Conservation (phyloP, 2,797 vertebrate species). For the Xenops minutus region DNA sequence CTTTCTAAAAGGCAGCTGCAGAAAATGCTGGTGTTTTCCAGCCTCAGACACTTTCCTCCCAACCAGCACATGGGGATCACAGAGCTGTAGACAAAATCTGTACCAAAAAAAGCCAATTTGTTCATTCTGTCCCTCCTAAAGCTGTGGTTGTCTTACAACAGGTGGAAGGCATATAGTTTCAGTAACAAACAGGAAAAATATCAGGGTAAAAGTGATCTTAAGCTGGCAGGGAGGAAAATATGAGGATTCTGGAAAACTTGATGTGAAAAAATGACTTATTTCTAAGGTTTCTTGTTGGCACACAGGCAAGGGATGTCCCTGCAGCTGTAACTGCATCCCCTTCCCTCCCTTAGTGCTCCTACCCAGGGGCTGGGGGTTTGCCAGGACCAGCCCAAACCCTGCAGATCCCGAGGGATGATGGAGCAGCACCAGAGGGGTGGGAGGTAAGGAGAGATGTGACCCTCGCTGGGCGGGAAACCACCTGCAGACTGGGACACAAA, state of each 20-base stretch:
- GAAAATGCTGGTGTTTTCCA: slow-evolving; percentile 36
- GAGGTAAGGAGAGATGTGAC: neutral
- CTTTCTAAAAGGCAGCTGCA: slow-evolving; percentile 16
- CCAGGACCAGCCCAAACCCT: neutral
- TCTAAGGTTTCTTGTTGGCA: neutral
- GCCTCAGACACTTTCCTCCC: neutral
- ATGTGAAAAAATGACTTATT: neutral
- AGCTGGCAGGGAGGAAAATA: neutral
- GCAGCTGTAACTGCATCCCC: neutral
- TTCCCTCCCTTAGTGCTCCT: fast-evolving
- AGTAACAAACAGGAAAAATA: neutral
- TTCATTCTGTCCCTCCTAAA: neutral
- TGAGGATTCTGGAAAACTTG: neutral
- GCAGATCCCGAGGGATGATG: fast-evolving
- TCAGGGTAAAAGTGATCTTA: neutral
- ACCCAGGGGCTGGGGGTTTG: neutral
- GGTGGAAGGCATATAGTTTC: neutral
- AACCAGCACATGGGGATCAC: neutral
- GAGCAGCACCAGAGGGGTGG: neutral
- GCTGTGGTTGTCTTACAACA: neutral
- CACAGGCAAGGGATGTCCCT: neutral
- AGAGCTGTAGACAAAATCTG: neutral
- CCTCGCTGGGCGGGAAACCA: fast-evolving
- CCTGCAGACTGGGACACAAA: neutral
- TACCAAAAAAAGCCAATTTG: neutral